phyloP scores from a whole-genome alignment of 2,797 vertebrate genomes.

The Glossophaga mutica region DNA sequence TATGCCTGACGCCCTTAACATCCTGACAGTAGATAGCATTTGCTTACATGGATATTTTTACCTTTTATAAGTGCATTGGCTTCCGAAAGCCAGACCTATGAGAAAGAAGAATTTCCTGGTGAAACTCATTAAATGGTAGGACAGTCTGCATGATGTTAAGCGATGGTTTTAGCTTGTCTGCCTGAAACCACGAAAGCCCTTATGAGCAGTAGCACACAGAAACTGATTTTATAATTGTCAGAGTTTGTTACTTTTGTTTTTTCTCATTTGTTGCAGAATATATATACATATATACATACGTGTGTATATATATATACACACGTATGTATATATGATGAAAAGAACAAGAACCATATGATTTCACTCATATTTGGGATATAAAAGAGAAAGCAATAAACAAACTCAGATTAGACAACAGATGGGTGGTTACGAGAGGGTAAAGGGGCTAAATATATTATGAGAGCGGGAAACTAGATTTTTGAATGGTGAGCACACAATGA shows the following conservation, averaged over 20 bases:
- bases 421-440: background rate
- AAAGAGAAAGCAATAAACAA: background rate
- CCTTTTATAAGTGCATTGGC: background rate
- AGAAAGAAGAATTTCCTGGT: background rate
- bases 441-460: background rate
- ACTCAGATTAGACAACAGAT: background rate
- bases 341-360: background rate
- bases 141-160: background rate
- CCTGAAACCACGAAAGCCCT: background rate
- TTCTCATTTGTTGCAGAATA: background rate
- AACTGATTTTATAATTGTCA: background rate
- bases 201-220: background rate
- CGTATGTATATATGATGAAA: background rate
- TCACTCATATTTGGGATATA: background rate
- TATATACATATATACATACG: background rate
- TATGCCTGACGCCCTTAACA: background rate
- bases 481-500: background rate
- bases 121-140: background rate
- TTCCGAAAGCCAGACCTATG: background rate
- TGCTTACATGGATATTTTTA: background rate
- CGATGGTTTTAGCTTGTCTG: background rate
- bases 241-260: background rate
- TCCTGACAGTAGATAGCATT: background rate
- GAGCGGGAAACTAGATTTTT: background rate
- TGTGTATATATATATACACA: too few species aligned